Evolutionary conservation across 2,113 vertebrate species (phyloP).

Genomic region (Ophiodon elongatus): DNA sequence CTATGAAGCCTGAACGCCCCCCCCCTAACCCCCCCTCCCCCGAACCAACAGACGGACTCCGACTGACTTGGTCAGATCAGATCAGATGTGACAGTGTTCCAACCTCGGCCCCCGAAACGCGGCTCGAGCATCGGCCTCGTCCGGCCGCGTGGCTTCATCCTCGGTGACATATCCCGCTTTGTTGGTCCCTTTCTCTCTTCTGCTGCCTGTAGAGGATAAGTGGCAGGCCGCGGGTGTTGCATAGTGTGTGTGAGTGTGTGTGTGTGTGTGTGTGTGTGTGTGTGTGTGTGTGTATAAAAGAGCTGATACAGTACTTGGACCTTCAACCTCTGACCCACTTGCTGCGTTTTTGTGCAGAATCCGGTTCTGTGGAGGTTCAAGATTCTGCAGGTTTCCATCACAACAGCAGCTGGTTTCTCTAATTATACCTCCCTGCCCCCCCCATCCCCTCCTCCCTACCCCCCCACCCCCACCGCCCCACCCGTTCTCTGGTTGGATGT

Average conservation of each 20-base stretch:
- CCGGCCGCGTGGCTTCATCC: constrained; percentile 25
- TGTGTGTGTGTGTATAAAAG: background rate
- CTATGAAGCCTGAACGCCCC: no score
- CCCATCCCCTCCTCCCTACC: no score
- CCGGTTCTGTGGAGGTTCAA: background rate
- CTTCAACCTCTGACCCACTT: constrained; percentile 26
- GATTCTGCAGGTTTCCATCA: constrained; percentile 8
- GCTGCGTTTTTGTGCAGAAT: background rate
- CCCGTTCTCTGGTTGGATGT: constrained; percentile 38
- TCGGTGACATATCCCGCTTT: constrained; percentile 43
- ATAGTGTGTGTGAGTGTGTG: background rate
- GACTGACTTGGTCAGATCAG: constrained; percentile 35
- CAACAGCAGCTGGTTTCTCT: constrained; percentile 58
- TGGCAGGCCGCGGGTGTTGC: constrained; percentile 31
- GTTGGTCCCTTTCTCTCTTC: constrained; percentile 41
- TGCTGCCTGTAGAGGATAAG: constrained; percentile 26
- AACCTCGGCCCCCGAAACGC: constrained; percentile 23
- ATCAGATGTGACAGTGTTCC: constrained; percentile 66
- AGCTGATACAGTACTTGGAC: constrained; percentile 25
- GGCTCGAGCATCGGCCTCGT: constrained; percentile 52
- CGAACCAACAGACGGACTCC: constrained; percentile 33
- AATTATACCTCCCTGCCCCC: constrained; percentile 53
- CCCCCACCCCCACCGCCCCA: no score
- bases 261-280: no score
- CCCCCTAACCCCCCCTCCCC: background rate